These are phyloP conservation scores for Oenanthe melanoleuca DNA, from an alignment of 2,113 vertebrate genomes.

Conservation along the genomic window DNA sequence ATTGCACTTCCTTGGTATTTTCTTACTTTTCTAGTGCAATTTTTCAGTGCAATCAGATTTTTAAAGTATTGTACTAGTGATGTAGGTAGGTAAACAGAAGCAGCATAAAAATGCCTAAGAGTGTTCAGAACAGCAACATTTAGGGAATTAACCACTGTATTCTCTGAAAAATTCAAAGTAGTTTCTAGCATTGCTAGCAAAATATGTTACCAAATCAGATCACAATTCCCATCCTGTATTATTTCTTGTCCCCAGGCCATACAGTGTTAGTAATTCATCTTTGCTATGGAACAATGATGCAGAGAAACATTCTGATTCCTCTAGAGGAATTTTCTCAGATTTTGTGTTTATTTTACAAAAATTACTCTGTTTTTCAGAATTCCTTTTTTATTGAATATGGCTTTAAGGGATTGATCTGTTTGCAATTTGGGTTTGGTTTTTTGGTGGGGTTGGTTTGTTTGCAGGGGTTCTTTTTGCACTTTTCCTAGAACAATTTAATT, in stretches of 20 bases:
- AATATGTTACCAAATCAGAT: not conserved
- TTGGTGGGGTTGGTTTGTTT: too few relatives aligned
- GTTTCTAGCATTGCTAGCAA: not conserved
- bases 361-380: not conserved
- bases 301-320: not conserved
- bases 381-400: not conserved
- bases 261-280: not conserved
- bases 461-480: not conserved
- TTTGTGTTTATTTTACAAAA: not conserved
- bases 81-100: not conserved
- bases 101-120: not conserved
- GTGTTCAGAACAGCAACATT: not conserved
- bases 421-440: not conserved
- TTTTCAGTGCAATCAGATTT: not conserved
- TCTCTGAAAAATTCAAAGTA: not conserved
- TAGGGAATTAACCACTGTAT: not conserved
- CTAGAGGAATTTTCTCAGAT: not conserved
- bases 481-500: not conserved
- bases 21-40: not conserved
- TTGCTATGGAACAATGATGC: not conserved
- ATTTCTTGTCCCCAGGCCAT: not conserved
- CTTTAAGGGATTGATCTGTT: not conserved
- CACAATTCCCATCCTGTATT: not conserved
- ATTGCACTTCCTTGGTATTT: not conserved
- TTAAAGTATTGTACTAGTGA: not conserved